phyloP scores from a whole-genome alignment of 2,797 vertebrate species.

The Sebastes vulpes region DNA sequence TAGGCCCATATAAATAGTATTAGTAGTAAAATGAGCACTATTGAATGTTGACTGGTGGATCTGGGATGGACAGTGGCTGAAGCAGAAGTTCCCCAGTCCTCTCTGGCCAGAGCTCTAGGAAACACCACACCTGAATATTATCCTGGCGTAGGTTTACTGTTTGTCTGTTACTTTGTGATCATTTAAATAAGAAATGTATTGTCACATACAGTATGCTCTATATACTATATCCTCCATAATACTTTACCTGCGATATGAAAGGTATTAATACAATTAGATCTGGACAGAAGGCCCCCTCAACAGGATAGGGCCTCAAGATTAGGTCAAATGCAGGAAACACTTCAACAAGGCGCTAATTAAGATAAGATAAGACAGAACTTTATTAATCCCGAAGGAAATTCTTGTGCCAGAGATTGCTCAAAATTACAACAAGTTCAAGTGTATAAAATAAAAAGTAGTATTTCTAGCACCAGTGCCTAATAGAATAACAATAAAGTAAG shows the following conservation, averaged over 20 bases:
- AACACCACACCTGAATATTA: background rate
- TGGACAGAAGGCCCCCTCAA: background rate
- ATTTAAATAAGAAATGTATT: background rate
- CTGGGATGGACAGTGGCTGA: background rate
- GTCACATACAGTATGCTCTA: background rate
- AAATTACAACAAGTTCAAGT: too few species aligned
- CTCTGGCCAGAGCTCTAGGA: background rate
- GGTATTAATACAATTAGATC: background rate
- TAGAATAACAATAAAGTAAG: too few species aligned
- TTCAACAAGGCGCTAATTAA: background rate
- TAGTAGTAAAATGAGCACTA: background rate
- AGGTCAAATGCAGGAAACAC: background rate
- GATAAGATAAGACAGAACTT: too few species aligned
- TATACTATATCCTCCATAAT: background rate
- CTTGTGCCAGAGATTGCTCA: too few species aligned
- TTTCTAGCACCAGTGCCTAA: too few species aligned
- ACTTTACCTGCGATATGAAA: background rate
- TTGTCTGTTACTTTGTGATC: background rate
- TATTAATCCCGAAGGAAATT: too few species aligned
- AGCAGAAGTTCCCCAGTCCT: background rate
- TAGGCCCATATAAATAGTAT: conserved; percentile 5
- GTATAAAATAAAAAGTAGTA: too few species aligned
- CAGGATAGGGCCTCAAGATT: background rate
- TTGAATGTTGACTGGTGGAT: background rate
- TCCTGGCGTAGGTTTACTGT: background rate